Evolutionary conservation across 2,888 invertebrate genomes (phyloP), one percentile per base, ranked within the genome.

Genomic region (Geophilus truncorum): DNA sequence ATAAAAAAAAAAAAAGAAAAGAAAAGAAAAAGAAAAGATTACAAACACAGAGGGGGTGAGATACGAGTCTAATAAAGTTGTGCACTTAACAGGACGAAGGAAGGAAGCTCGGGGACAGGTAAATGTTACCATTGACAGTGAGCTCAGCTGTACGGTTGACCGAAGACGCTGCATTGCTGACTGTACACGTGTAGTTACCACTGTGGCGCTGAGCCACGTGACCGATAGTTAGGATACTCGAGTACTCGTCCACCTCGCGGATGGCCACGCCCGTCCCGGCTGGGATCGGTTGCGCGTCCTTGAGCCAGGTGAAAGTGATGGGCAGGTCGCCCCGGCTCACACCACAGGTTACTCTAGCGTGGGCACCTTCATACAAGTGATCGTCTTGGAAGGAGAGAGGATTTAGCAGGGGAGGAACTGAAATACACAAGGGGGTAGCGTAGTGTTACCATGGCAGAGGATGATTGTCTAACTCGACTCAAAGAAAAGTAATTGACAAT

Each of bases 141-240:
- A 89, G 85, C 40, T 84, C 82, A 30, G 88, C 87, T 15, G 88
- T 88, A 83, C 84, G 85, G 83, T 86, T 86, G 78, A 86, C 86
- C 23, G 85, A 84, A 18, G 88, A 87, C 15, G 87, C 87, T 30
- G 85, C 85, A 84, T 88, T 90, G 83, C 86, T 87, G 34, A 89
- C 90, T 45, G 88, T 86, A 84, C 90, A 90, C 1, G 90, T 90
- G 85, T 90, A 90, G 84, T 88, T 87, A 7, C 90, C 90, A 80
- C 89, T 88, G 84, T 90, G 89, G 79, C 83, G 84, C 6, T 86
- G 86, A 57, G 84, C 84, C 34, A 86, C 87, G 81, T 82, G 83
- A 79, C 83, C 81, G 79, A 84, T 83, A 25, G 83, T 83, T 77
- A 84, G 81, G 76, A 83, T 83, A 80, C 82, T 83, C 6, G 83